phyloP scores from a whole-genome alignment of 2,113 vertebrate species.

The Lethenteron camtschaticum region DNA sequence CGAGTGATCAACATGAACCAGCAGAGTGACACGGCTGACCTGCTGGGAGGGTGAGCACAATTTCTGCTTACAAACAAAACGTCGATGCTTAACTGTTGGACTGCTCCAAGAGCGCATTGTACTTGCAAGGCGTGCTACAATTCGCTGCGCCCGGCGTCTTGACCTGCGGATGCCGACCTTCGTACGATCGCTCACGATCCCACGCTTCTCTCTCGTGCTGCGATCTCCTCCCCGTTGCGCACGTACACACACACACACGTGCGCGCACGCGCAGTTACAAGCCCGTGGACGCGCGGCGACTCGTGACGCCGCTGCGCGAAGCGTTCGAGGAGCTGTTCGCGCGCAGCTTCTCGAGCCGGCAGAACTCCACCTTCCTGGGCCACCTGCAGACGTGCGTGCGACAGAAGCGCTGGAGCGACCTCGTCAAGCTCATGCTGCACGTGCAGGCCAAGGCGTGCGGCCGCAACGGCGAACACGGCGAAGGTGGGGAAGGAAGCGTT shows the following conservation, averaged over 20 bases:
- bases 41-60: conserved; percentile 64
- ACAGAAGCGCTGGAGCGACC: conserved; percentile 72
- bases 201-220: no score
- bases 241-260: not conserved
- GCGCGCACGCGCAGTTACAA: conserved; percentile 41
- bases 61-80: no score
- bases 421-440: conserved; percentile 83
- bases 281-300: conserved; percentile 66
- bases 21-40: conserved; percentile 81
- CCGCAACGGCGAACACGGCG: no score
- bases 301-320: conserved; percentile 66
- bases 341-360: conserved; percentile 77
- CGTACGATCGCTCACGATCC: no score
- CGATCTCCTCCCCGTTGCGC: no score
- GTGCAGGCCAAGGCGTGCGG: conserved; percentile 22
- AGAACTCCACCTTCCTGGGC: conserved; percentile 77
- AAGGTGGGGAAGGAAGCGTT: no score
- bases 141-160: no score
- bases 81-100: no score
- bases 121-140: no score
- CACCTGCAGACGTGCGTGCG: conserved; percentile 86
- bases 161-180: no score
- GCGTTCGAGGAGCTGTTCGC: conserved; percentile 80
- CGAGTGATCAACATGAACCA: conserved; percentile 93
- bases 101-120: no score